Conservation (phyloP, 2,797 vertebrate genomes). For the Epinephelus awoara region DNA sequence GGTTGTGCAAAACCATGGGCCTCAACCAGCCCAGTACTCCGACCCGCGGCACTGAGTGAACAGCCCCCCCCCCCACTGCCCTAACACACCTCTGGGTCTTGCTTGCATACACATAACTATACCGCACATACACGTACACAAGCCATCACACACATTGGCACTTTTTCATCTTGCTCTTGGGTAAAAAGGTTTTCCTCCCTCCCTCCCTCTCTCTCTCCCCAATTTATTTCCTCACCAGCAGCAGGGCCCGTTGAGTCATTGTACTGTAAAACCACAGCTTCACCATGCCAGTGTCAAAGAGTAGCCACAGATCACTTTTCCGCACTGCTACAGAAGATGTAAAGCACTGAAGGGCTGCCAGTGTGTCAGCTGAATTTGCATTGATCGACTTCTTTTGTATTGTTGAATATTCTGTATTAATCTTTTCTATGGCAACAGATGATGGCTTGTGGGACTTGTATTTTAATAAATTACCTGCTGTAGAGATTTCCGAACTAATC, state of each 20-base stretch:
- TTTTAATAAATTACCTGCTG: conserved; percentile 71
- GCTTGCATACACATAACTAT: conserved; percentile 58
- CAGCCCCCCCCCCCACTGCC: conserved; percentile 35
- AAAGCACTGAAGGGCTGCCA: conserved; percentile 74
- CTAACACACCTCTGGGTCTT: conserved; percentile 60
- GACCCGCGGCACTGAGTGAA: conserved; percentile 89
- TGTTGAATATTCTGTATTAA: conserved; percentile 78
- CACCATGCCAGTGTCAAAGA: conserved; percentile 68
- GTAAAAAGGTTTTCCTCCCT: conserved; percentile 53
- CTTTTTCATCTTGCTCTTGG: conserved; percentile 70
- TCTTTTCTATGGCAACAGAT: conserved; percentile 72
- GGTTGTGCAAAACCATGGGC: conserved; percentile 95
- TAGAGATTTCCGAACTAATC: conserved; percentile 46
- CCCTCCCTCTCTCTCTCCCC: conserved; percentile 1
- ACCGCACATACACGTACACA: conserved; percentile 62
- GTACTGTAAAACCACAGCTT: conserved; percentile 77
- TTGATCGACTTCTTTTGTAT: conserved; percentile 77
- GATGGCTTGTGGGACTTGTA: conserved; percentile 60
- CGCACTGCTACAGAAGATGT: conserved; percentile 64
- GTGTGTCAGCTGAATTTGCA: conserved; percentile 68
- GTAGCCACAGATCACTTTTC: conserved; percentile 64
- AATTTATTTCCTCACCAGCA: conserved; percentile 67
- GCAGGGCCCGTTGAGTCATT: conserved; percentile 69
- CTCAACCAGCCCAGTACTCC: conserved; percentile 97
- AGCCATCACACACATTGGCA: conserved; percentile 67